Percentiles rank a stretch among this genome's conserved stretches.
These are phyloP conservation scores for Conus ventricosus DNA, from an alignment of 1,140 invertebrate genomes.

Conservation along the genomic window DNA sequence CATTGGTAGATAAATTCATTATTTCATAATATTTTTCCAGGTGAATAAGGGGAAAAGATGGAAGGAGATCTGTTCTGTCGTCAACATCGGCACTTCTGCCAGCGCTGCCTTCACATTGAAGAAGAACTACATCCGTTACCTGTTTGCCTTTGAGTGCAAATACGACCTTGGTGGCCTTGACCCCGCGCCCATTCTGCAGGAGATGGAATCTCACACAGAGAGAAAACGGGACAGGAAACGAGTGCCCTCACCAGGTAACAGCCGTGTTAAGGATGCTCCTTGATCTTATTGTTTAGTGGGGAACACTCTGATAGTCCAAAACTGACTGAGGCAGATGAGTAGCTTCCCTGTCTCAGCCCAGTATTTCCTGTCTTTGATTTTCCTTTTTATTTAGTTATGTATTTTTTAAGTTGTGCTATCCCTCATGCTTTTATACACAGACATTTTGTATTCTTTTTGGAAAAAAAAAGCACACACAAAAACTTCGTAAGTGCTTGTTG, in stretches of 20 bases:
- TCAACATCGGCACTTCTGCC: conserved; percentile 96
- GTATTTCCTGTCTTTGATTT: too few relatives aligned
- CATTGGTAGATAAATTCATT: too few relatives aligned
- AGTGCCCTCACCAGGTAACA: conserved; percentile 70
- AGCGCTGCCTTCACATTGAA: conserved; percentile 96
- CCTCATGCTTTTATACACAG: too few relatives aligned
- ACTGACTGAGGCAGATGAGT: too few relatives aligned
- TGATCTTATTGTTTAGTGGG: too few relatives aligned
- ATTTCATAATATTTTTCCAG: conserved; percentile 76
- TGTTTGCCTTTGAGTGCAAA: conserved; percentile 96
- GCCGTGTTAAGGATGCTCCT: not conserved
- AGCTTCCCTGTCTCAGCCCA: too few relatives aligned
- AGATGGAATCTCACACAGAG: conserved; percentile 77
- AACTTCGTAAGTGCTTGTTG: too few relatives aligned
- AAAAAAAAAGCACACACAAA: too few relatives aligned
- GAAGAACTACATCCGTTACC: conserved; percentile 98
- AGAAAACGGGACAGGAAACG: conserved; percentile 72
- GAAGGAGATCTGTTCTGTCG: conserved; percentile 95
- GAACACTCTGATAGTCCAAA: too few relatives aligned
- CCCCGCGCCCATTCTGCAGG: conserved; percentile 95
- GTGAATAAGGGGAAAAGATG: conserved; percentile 98
- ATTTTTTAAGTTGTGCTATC: too few relatives aligned
- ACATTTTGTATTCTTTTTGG: too few relatives aligned
- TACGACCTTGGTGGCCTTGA: conserved; percentile 97
- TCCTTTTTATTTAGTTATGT: too few relatives aligned